Evolutionary conservation across 1,140 invertebrate species (phyloP).

Genomic region (Sesamia nonagrioides): DNA sequence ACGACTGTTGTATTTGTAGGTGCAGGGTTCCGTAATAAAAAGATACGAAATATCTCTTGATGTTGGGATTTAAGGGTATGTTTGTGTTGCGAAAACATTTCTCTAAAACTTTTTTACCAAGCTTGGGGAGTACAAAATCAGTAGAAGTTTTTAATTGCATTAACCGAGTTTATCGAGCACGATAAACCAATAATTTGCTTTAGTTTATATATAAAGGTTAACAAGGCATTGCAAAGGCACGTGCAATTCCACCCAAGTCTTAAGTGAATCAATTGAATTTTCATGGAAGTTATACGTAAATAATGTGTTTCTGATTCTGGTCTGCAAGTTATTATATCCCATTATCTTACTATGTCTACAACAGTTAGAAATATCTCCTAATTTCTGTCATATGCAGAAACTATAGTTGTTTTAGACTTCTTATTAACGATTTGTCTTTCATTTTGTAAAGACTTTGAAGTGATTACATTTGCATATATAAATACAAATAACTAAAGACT

Average conservation of each 20-base stretch:
- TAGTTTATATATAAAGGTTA: neutral
- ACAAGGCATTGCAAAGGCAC: neutral
- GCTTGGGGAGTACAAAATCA: no score
- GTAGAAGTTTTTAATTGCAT: neutral
- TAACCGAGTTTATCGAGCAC: neutral
- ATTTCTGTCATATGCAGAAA: neutral
- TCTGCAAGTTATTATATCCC: neutral
- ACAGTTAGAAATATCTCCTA: neutral
- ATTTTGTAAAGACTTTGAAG: neutral
- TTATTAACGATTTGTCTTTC: neutral
- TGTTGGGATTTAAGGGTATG: constrained; percentile 8
- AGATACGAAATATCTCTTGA: constrained; percentile 5
- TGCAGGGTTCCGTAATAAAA: constrained; percentile 29
- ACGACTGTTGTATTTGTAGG: constrained; percentile 32
- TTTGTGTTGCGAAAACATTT: neutral
- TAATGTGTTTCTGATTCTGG: constrained; percentile 2
- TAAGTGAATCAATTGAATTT: neutral
- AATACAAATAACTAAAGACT: neutral
- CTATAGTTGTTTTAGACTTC: neutral
- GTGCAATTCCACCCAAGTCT: neutral
- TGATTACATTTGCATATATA: neutral
- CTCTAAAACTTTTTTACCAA: neutral
- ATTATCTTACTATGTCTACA: neutral
- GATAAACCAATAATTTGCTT: neutral
- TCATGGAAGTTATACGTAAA: constrained; percentile 10